Evolutionary conservation across 1,140 invertebrate species (phyloP).

Genomic region (Eueides isabella): DNA sequence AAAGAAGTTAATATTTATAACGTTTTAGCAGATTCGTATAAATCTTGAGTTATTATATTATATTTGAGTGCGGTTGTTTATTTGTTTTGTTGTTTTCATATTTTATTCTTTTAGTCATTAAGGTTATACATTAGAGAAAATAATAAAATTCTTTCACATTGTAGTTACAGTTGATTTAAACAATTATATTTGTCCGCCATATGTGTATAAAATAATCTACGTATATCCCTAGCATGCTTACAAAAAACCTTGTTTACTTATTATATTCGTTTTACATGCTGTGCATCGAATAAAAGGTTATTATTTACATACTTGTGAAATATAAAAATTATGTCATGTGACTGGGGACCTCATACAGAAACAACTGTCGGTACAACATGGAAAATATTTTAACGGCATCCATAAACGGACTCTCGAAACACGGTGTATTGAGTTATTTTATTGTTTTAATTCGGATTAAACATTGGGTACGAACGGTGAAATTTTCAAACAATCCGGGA

Average conservation of each 20-base stretch:
- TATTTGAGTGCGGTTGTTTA: too few species aligned
- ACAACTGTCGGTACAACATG: slow-evolving; percentile 40
- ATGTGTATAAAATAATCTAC: not conserved
- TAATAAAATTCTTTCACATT: slow-evolving; percentile 24
- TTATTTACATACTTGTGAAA: slow-evolving; percentile 20
- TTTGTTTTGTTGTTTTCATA: not conserved
- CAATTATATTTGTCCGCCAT: not conserved
- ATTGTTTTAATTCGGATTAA: slow-evolving; percentile 75
- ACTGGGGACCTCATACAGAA: slow-evolving; percentile 20
- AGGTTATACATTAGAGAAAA: not conserved
- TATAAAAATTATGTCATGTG: slow-evolving; percentile 38
- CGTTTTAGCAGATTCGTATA: too few species aligned
- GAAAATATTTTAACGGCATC: slow-evolving; percentile 54
- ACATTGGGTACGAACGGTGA: slow-evolving; percentile 55
- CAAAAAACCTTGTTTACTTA: slow-evolving; percentile 27
- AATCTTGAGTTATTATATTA: too few species aligned
- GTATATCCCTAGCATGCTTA: not conserved
- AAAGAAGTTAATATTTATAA: too few species aligned
- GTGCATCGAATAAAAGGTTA: not conserved
- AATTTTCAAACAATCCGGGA: slow-evolving; percentile 68
- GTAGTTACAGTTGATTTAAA: not conserved
- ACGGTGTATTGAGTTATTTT: slow-evolving; percentile 65
- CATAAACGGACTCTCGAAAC: slow-evolving; percentile 41
- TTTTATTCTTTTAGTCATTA: not conserved
- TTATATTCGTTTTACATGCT: slow-evolving; percentile 13